phyloP scores from a whole-genome alignment of 2,888 invertebrate species.

The Mycogona germanica region DNA sequence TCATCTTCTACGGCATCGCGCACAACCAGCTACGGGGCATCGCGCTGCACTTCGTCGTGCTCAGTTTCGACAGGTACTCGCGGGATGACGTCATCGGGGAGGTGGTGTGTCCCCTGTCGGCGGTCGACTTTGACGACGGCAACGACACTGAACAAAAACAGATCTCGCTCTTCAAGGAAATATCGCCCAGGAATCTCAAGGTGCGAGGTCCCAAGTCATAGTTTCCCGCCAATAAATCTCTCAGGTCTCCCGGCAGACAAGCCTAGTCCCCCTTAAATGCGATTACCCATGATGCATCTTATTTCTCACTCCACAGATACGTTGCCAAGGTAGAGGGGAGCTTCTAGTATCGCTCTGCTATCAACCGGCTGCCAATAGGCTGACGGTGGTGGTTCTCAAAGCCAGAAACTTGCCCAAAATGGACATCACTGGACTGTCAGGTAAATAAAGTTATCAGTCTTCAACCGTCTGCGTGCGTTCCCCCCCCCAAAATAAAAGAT shows the following conservation, averaged over 20 bases:
- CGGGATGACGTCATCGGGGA: constrained; percentile 98
- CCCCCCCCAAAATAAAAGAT: too few relatives aligned
- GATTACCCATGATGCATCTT: constrained; percentile 2
- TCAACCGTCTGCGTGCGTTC: too few relatives aligned
- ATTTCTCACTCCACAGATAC: constrained; percentile 48
- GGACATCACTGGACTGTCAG: constrained; percentile 90
- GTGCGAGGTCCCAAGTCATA: too few relatives aligned
- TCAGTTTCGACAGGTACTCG: constrained; percentile 94
- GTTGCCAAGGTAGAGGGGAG: constrained; percentile 87
- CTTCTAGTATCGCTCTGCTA: constrained; percentile 91
- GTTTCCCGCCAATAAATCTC: too few relatives aligned
- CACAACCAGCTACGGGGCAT: constrained; percentile 75
- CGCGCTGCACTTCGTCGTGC: constrained; percentile 75
- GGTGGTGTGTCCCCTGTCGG: constrained; percentile 53
- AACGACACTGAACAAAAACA: constrained; percentile 16
- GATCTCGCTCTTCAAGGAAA: constrained; percentile 51
- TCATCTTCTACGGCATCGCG: constrained; percentile 92
- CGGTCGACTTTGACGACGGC: constrained; percentile 49
- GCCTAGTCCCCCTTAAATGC: too few relatives aligned
- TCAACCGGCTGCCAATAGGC: constrained; percentile 90
- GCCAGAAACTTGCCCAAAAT: constrained; percentile 95
- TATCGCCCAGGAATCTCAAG: constrained; percentile 86
- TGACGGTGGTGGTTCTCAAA: constrained; percentile 93
- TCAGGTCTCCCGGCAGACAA: too few relatives aligned
- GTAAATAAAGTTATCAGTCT: constrained; percentile 33